phyloP scores from a whole-genome alignment of 2,113 vertebrate genomes.

The Semnornis frantzii region DNA sequence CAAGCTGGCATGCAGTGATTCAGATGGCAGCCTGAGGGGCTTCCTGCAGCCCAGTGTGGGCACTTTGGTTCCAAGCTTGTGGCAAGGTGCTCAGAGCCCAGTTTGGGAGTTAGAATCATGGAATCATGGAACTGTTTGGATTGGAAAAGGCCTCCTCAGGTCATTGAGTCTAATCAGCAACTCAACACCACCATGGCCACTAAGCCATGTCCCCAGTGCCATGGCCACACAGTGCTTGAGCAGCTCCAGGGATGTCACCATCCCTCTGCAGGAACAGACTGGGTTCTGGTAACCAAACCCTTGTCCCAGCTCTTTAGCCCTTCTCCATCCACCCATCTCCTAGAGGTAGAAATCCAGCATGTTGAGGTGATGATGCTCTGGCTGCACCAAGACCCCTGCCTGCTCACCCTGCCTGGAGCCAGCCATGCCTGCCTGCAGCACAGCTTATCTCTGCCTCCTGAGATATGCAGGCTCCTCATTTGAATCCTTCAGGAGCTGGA shows the following conservation, averaged over 20 bases:
- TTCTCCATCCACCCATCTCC: neutral
- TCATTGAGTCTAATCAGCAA: too few relatives aligned
- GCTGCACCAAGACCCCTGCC: neutral
- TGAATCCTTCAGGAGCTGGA: slow-evolving; percentile 33
- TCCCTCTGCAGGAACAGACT: neutral
- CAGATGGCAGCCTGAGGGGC: fast-evolving
- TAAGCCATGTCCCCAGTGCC: too few relatives aligned
- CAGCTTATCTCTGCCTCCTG: neutral
- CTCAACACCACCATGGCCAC: too few relatives aligned
- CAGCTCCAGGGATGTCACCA: too few relatives aligned
- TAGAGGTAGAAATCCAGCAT: neutral
- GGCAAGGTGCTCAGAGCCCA: neutral
- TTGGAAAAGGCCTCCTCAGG: too few relatives aligned
- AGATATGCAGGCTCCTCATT: slow-evolving; percentile 32
- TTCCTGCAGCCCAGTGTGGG: fast-evolving
- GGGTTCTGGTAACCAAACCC: neutral
- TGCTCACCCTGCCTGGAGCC: neutral
- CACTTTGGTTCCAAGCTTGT: fast-evolving
- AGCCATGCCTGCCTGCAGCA: neutral
- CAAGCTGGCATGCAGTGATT: too few relatives aligned
- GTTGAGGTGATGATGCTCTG: neutral
- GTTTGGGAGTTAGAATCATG: neutral
- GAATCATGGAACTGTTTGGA: too few relatives aligned
- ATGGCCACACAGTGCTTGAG: too few relatives aligned
- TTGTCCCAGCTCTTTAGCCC: neutral